Percentiles rank a stretch among this genome's conserved stretches.
Conservation (phyloP, 2,888 invertebrate species). For the Napeogenes sylphis region DNA sequence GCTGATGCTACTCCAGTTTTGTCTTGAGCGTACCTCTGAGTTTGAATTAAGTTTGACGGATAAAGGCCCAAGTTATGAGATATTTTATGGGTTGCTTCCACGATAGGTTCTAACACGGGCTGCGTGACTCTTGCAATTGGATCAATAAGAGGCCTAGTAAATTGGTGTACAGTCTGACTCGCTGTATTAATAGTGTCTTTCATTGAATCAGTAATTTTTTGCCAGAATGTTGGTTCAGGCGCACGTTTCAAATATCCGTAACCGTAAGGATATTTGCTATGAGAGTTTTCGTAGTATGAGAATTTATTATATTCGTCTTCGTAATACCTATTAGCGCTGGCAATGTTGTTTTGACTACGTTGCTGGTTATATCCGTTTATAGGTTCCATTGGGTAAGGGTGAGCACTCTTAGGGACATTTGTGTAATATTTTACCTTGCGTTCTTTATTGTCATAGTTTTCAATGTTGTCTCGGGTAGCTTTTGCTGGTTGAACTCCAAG, state of each 20-base stretch:
- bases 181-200: conserved; percentile 84
- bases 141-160: conserved; percentile 79
- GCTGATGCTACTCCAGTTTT: conserved; percentile 81
- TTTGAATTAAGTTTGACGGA: conserved; percentile 61
- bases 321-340: conserved; percentile 63
- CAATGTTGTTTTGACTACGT: conserved; percentile 65
- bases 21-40: conserved; percentile 75
- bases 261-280: conserved; percentile 76
- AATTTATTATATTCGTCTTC: conserved; percentile 74
- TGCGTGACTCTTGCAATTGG: conserved; percentile 78
- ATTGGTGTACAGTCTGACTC: conserved; percentile 82
- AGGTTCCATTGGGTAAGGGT: conserved; percentile 77
- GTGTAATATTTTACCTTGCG: conserved; percentile 73
- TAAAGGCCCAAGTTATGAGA: conserved; percentile 85
- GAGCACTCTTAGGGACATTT: conserved; percentile 75
- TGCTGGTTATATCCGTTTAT: conserved; percentile 64
- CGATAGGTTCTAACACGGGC: conserved; percentile 84
- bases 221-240: conserved; percentile 83
- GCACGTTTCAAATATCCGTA: conserved; percentile 79
- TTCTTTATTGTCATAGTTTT: conserved; percentile 53
- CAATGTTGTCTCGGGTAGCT: conserved; percentile 65
- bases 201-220: conserved; percentile 83
- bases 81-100: conserved; percentile 88
- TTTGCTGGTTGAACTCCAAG: conserved; percentile 87
- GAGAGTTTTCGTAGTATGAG: conserved; percentile 73